A percentile compares a stretch with the other conserved stretches of the same genome.
These are phyloP conservation scores for Orchesella cincta DNA, from an alignment of 1,140 invertebrate species.

Conservation along the genomic window DNA sequence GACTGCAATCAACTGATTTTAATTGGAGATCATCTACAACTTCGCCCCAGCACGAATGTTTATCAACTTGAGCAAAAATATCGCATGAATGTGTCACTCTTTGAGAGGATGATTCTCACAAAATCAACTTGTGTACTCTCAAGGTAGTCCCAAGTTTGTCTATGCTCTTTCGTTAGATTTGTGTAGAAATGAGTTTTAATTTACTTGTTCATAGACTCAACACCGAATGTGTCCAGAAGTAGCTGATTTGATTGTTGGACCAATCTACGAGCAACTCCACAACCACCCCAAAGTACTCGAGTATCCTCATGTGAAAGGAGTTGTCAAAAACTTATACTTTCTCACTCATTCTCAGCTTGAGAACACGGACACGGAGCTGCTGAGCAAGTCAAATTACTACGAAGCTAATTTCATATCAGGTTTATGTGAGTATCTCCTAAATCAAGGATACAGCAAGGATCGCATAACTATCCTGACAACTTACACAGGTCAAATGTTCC, in stretches of 20 bases:
- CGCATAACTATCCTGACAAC: constrained; percentile 52
- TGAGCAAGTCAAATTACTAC: constrained; percentile 62
- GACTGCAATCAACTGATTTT: constrained; percentile 2
- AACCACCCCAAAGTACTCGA: background rate
- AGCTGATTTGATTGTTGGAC: background rate
- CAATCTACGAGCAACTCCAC: background rate
- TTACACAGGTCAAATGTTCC: no score
- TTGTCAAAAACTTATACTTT: constrained; percentile 51
- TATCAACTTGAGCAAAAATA: constrained; percentile 54
- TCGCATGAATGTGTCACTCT: constrained; percentile 53
- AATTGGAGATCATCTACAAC: constrained; percentile 58
- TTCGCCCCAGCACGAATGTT: constrained; percentile 53
- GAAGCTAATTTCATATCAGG: constrained; percentile 63
- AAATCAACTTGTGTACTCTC: constrained; percentile 26
- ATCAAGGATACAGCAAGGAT: constrained; percentile 61
- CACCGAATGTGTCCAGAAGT: constrained; percentile 8
- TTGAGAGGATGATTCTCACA: constrained; percentile 53
- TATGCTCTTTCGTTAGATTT: no score
- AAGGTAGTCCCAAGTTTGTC: no score
- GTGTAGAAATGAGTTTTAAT: no score
- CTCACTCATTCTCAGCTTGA: constrained; percentile 48
- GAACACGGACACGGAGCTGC: constrained; percentile 56
- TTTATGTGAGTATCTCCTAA: constrained; percentile 63
- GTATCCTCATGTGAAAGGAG: constrained; percentile 40
- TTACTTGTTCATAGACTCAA: no score